These are phyloP conservation scores for Parambassis ranga DNA, from an alignment of 2,797 vertebrate species.

Conservation along the genomic window DNA sequence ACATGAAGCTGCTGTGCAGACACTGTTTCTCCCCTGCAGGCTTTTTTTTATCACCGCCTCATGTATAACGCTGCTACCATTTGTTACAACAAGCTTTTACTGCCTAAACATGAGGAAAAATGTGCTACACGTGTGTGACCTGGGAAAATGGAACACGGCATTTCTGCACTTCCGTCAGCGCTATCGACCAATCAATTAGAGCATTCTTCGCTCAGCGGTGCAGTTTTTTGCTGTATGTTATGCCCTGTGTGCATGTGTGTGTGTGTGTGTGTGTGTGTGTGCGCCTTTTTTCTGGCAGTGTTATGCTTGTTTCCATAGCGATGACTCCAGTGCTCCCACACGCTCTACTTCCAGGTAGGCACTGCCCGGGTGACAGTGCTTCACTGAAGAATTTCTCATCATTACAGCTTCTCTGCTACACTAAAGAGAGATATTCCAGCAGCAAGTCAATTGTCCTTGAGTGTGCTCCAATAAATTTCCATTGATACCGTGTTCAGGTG, in stretches of 20 bases:
- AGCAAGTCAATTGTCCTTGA: conserved; percentile 62
- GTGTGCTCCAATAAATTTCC: conserved; percentile 44
- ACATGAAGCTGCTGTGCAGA: conserved; percentile 11
- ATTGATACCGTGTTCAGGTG: conserved; percentile 30
- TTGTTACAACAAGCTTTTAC: conserved; percentile 31
- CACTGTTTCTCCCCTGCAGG: background rate
- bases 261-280: too few species aligned
- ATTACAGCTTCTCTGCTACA: conserved; percentile 55
- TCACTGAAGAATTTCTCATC: conserved; percentile 68
- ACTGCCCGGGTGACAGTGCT: conserved; percentile 62
- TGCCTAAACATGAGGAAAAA: background rate
- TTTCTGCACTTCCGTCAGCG: conserved; percentile 1
- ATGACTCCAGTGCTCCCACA: conserved; percentile 77
- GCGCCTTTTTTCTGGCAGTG: conserved; percentile 54
- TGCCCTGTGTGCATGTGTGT: too few species aligned
- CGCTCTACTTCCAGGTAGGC: conserved; percentile 74
- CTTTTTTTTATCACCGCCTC: conserved; percentile 27
- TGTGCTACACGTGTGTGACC: conserved; percentile 9
- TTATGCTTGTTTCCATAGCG: conserved; percentile 83
- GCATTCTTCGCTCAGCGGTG: conserved; percentile 10
- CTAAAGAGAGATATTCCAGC: conserved; percentile 45
- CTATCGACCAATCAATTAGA: conserved; percentile 49
- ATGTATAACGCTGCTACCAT: conserved; percentile 8
- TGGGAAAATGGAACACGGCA: conserved; percentile 28
- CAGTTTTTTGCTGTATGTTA: conserved; percentile 51